Base-by-base conservation (phyloP, 2,888 invertebrate species). In the Catonia carolina region DNA sequence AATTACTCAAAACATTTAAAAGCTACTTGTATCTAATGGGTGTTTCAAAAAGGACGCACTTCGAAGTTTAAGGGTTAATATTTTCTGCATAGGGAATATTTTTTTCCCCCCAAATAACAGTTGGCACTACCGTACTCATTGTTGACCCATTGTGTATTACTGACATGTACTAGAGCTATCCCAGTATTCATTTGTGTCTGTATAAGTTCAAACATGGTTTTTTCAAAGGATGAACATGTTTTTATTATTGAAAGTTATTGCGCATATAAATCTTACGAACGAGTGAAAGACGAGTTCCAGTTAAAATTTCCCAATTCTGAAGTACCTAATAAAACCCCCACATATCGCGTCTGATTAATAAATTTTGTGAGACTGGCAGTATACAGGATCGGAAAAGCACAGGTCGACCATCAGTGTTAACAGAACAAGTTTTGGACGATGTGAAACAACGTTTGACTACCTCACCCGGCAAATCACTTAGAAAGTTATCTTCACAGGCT, bases 401-500 rank as follows among this genome's bases (percentile, higher is more conserved):
- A 23, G 47, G 22, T 20, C 47, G 22, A 47, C 23, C 47, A 47
- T 47, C 23, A 2, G 5, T 48, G 48, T 48, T 48, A 48, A 48
- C 48, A 48, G 48, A 23, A 27, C 23, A 48, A 48, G 22, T 48
- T 22, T 15, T 48, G 27, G 48, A 48, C 27, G 10, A 48, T 48
- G 48, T 27, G 48, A 48, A 48, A 48, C 23, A 48, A 48, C 31
- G 48, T 48, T 48, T 48, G 23, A 48, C 12, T 48, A 12, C 14
- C 48, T 48, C 48, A 48, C 15, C 31, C 48, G 31, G 48, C 27
- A 48, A 48, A 48, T 48, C 23, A 48, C 48, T 48, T 27, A 48
- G 48, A 49, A 49, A 49, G 49, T n/a, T n/a, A n/a, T n/a, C n/a
- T n/a, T n/a, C 27, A 48, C 48, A 48, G 48, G 31, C 27, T 22